A percentile compares a stretch with the other conserved stretches of the same genome.
These are phyloP conservation scores for Pagrus major DNA, from an alignment of 2,113 vertebrate genomes.

Conservation along the genomic window DNA sequence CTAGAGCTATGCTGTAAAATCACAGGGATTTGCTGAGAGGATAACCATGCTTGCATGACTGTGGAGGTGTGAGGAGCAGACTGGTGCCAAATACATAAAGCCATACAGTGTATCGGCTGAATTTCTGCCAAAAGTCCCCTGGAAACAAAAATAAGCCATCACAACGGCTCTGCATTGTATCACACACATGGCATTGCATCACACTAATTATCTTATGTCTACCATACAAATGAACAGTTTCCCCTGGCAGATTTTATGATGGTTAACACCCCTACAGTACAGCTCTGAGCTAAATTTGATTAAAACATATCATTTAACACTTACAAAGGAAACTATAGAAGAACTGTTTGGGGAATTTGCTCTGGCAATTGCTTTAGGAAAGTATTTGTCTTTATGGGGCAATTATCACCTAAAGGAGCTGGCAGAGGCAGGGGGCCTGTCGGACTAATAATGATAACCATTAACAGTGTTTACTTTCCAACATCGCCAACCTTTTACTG, in stretches of 20 bases:
- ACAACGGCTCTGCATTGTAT: conserved; percentile 52
- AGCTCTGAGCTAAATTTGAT: conserved; percentile 61
- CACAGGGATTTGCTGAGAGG: conserved; percentile 38
- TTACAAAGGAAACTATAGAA: conserved; percentile 60
- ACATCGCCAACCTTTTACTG: conserved; percentile 58
- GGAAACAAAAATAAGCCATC: conserved; percentile 70
- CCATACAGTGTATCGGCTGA: conserved; percentile 40
- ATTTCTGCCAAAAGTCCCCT: conserved; percentile 53
- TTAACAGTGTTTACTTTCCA: conserved; percentile 78
- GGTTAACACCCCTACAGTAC: conserved; percentile 52
- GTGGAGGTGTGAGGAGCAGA: conserved; percentile 30
- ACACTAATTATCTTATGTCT: conserved; percentile 64
- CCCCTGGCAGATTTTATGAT: conserved; percentile 56
- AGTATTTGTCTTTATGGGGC: conserved; percentile 76
- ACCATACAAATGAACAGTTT: conserved; percentile 70
- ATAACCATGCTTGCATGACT: conserved; percentile 38
- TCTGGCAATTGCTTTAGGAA: conserved; percentile 72
- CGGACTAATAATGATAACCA: conserved; percentile 74
- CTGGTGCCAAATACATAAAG: conserved; percentile 59
- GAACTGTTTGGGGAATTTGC: conserved; percentile 58
- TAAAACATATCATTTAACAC: conserved; percentile 66
- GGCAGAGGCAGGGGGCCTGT: conserved; percentile 59
- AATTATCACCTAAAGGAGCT: conserved; percentile 80
- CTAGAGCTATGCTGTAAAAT: conserved; percentile 10
- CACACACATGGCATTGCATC: conserved; percentile 60